phyloP scores from a whole-genome alignment of 2,888 invertebrate genomes.

The Coelinius sp. region DNA sequence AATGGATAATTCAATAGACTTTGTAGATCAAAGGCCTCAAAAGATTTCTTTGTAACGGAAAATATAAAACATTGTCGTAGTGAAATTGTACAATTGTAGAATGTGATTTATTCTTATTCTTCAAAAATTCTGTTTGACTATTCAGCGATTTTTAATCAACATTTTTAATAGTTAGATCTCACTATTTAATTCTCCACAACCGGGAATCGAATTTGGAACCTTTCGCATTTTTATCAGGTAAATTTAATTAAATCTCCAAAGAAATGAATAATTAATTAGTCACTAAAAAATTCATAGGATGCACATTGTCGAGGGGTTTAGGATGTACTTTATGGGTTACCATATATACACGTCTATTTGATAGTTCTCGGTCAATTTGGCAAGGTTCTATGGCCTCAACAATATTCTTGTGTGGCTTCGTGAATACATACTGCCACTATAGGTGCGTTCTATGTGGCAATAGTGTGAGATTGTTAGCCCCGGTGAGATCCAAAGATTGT shows the following conservation, averaged over 20 bases:
- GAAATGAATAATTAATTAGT: not conserved
- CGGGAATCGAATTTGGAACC: no score
- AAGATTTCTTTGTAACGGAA: not conserved
- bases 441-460: constrained; percentile 34
- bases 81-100: no score
- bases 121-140: no score
- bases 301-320: not conserved
- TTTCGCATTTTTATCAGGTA: not conserved
- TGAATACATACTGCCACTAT: constrained; percentile 34
- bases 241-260: not conserved
- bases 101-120: no score
- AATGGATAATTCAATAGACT: not conserved
- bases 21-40: not conserved
- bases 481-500: constrained; percentile 39
- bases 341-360: constrained; percentile 23
- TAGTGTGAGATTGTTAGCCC: constrained; percentile 40
- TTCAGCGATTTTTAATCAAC: no score
- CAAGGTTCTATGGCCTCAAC: constrained; percentile 42
- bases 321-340: not conserved
- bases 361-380: constrained; percentile 48
- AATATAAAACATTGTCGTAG: not conserved
- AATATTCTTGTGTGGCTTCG: constrained; percentile 45
- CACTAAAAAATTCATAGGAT: not conserved
- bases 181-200: no score
- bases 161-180: no score